Evolutionary conservation across 2,113 vertebrate species (phyloP).

Genomic region (Helogale parvula): DNA sequence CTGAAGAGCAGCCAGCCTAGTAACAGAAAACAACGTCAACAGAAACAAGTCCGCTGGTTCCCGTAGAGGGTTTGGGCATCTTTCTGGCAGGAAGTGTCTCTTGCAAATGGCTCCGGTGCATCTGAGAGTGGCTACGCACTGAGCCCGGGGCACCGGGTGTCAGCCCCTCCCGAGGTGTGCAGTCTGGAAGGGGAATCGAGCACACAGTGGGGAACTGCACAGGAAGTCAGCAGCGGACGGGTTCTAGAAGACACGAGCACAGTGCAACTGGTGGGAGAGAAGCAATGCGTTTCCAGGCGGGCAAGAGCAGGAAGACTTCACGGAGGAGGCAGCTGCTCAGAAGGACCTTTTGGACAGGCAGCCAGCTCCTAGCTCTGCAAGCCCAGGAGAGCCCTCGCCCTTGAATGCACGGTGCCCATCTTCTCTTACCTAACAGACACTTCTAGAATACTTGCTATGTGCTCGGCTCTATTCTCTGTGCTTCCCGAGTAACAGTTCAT

Average conservation of each 20-base stretch:
- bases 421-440: not conserved
- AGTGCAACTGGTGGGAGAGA: too few relatives aligned
- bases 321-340: not conserved
- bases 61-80: not conserved
- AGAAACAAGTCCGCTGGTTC: not conserved
- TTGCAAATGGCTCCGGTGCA: not conserved
- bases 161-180: not conserved
- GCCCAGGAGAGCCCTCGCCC: not conserved
- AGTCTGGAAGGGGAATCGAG: too few relatives aligned
- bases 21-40: not conserved
- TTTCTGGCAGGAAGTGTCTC: not conserved
- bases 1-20: not conserved
- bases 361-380: not conserved
- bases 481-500: not conserved
- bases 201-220: not conserved
- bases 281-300: not conserved
- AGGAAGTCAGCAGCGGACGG: accelerated
- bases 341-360: not conserved
- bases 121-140: not conserved
- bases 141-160: not conserved
- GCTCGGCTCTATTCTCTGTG: not conserved
- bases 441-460: not conserved
- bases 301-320: not conserved
- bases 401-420: accelerated
- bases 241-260: not conserved